Base-by-base conservation (phyloP, 2,888 invertebrate species). In the Lycocerus yunnanus region DNA sequence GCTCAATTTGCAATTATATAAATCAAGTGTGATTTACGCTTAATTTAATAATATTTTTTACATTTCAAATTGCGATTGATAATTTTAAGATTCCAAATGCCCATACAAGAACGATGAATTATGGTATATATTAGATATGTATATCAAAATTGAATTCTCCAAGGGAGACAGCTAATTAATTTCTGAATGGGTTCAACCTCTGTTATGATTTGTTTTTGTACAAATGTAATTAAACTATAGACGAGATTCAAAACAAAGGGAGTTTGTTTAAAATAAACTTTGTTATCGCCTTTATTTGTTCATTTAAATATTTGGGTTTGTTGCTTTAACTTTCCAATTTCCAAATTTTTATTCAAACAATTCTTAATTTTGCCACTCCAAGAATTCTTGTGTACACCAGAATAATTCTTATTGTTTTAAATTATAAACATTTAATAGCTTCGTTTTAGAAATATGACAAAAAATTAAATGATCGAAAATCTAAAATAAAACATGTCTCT, bases 161-260 rank as follows among this genome's bases (percentile, higher is more conserved):
- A 73, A 43, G 77, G 20, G 78, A 72, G 77, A 77, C 73, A 75
- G 79, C 77, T 79, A 79, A 79, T 79, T 79, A 79, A 79, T 77
- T 78, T 76, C 75, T 78, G 78, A 79, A 79, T 78, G 72, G 75
- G 73, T 72, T 78, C 77, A 75, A 73, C 78, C 76, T 69, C 79
- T 74, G 77, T 79, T 79, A 78, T 78, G 77, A 77, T 73, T 72
- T 75, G 73, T 76, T 74, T 79, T 79, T 73, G 71, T 73, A 73
- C 74, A 74, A 75, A 73, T 76, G 73, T 76, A 76, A 77, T 78
- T 77, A 76, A 79, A 77, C 77, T 76, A 73, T 77, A 68, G 72
- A 74, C 71, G 65, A 69, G 61, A 63, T 58, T 15, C 69, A 71
- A 74, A 69, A 72, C 76, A 74, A 76, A 76, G 72, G 67, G 18